phyloP scores from a whole-genome alignment of 2,113 vertebrate species.

The Redunca redunca region DNA sequence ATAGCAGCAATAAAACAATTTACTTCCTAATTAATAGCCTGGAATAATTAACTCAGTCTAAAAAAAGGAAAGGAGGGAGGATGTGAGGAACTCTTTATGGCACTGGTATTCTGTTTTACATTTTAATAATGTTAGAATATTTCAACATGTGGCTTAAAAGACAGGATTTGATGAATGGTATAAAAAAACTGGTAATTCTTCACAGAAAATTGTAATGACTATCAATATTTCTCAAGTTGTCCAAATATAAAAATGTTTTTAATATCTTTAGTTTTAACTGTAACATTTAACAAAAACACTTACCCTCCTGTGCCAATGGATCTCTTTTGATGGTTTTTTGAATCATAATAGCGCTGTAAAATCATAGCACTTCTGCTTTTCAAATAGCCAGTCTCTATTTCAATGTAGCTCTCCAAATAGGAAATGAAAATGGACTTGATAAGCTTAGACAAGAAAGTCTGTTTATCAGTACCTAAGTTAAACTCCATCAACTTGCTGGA shows the following conservation, averaged over 20 bases:
- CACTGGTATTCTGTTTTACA: neutral
- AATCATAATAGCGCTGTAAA: conserved; percentile 97
- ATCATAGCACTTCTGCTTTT: conserved; percentile 94
- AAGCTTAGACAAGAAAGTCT: conserved; percentile 98
- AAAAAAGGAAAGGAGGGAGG: neutral
- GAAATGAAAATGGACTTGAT: conserved; percentile 98
- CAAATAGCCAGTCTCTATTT: conserved; percentile 96
- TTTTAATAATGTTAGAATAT: conserved; percentile 38
- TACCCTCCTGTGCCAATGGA: conserved; percentile 94
- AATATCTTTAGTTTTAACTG: neutral
- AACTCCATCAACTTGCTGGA: conserved; percentile 96
- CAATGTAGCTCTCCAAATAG: conserved; percentile 99
- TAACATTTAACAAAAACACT: conserved; percentile 67
- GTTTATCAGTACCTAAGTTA: conserved; percentile 99
- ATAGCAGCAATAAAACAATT: neutral
- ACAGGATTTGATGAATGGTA: conserved; percentile 15
- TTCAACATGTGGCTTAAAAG: neutral
- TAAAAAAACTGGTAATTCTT: neutral
- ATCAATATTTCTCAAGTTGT: neutral
- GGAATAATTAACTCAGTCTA: neutral
- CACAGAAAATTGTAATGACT: neutral
- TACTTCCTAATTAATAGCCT: neutral
- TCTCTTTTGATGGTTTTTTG: conserved; percentile 99
- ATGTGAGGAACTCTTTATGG: neutral
- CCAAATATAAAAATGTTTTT: neutral